These are phyloP conservation scores for Eupithecia inturbata DNA, from an alignment of 2,888 invertebrate species.

Conservation along the genomic window DNA sequence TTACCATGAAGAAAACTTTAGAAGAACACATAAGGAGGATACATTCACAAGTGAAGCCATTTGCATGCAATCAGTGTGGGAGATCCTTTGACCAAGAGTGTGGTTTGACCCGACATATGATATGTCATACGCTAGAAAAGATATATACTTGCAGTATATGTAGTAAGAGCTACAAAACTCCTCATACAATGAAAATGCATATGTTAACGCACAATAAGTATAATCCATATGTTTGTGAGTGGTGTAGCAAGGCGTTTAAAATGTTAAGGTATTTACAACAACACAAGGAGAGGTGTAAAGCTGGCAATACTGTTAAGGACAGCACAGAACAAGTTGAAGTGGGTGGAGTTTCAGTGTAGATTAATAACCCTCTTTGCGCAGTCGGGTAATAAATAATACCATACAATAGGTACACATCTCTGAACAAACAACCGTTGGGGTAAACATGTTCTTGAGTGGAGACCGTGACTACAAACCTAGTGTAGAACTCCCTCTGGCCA, in stretches of 20 bases:
- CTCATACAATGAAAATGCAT: constrained; percentile 14
- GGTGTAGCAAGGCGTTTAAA: constrained; percentile 19
- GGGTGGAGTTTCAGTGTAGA: background rate
- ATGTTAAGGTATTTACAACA: constrained; percentile 17
- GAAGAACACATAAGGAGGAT: constrained; percentile 8
- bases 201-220: constrained; percentile 4
- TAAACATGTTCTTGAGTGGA: too few species aligned
- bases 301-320: background rate
- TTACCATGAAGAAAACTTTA: constrained; percentile 10
- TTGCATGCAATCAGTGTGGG: constrained; percentile 10
- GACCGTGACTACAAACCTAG: too few species aligned
- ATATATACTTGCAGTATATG: constrained; percentile 11
- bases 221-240: constrained; percentile 12
- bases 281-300: constrained; percentile 11
- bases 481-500: too few species aligned
- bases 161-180: constrained; percentile 4
- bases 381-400: background rate
- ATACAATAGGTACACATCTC: too few species aligned
- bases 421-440: too few species aligned
- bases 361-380: too few species aligned
- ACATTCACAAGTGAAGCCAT: constrained; percentile 16
- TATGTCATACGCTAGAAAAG: constrained; percentile 10
- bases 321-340: background rate
- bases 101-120: background rate
- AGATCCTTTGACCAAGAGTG: constrained; percentile 1